A percentile compares a stretch with the other conserved stretches of the same genome.
Conservation (phyloP, 1,140 invertebrate species). For the Caenorhabditis tropicalis region DNA sequence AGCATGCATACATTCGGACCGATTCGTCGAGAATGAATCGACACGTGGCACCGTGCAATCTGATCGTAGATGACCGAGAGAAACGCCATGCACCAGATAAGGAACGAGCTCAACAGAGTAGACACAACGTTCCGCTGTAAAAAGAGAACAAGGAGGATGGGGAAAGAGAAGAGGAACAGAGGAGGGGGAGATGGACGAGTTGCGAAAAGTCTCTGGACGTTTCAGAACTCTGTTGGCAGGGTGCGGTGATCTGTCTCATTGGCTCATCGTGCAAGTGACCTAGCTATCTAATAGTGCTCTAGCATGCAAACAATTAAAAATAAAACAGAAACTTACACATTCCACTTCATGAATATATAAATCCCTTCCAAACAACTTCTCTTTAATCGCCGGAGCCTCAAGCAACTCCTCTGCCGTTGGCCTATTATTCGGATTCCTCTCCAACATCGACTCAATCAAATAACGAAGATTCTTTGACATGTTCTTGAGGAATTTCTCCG, state of each 20-base stretch:
- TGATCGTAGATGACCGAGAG: not conserved
- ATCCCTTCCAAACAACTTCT: no score
- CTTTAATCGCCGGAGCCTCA: conserved; percentile 61
- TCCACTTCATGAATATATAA: no score
- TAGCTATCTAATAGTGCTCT: no score
- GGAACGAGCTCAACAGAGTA: not conserved
- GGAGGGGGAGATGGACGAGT: no score
- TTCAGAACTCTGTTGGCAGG: no score
- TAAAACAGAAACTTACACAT: no score
- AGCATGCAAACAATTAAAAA: no score
- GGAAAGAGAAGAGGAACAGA: no score
- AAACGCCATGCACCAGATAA: conserved; percentile 23
- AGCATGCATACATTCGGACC: not conserved
- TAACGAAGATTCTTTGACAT: conserved; percentile 75
- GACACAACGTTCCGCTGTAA: not conserved
- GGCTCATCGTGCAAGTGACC: no score
- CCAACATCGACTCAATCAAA: conserved; percentile 77
- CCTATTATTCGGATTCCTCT: conserved; percentile 74
- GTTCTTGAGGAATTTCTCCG: conserved; percentile 73
- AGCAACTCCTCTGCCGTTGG: conserved; percentile 76
- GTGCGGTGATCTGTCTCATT: no score
- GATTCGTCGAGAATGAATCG: not conserved
- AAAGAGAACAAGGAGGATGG: no score
- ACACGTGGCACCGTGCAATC: not conserved
- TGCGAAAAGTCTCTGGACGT: no score